These are phyloP conservation scores for Tragelaphus scriptus DNA, from an alignment of 2,113 vertebrate species.

Conservation along the genomic window DNA sequence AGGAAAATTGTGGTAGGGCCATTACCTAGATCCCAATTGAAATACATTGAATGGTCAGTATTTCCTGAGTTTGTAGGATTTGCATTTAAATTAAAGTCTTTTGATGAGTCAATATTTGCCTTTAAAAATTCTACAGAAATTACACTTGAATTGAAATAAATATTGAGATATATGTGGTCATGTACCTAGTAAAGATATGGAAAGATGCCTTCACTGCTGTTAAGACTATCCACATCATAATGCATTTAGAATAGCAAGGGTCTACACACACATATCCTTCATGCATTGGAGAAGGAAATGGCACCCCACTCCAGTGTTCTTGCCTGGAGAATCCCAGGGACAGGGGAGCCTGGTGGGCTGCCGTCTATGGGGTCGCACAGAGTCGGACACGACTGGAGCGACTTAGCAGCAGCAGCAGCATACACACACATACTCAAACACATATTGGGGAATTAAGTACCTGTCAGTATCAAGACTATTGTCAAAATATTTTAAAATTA, in stretches of 20 bases:
- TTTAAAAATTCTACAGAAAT: conserved; percentile 4
- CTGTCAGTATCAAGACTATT: not conserved
- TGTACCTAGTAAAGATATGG: not conserved
- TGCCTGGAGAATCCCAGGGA: no score
- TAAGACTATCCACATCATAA: not conserved
- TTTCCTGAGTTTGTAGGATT: not conserved
- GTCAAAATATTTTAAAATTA: conserved; percentile 9
- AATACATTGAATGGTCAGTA: not conserved
- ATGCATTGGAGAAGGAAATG: no score
- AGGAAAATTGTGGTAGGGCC: not conserved
- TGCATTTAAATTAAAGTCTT: not conserved
- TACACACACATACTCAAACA: not conserved
- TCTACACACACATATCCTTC: not conserved
- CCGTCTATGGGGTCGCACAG: no score
- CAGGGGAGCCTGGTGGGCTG: no score
- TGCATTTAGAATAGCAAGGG: not conserved
- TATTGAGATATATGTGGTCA: not conserved
- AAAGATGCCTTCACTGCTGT: not conserved
- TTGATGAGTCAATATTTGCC: not conserved
- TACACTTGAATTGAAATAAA: conserved; percentile 2
- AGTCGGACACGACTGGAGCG: no score
- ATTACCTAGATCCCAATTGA: not conserved
- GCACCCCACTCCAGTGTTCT: no score
- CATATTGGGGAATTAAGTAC: not conserved
- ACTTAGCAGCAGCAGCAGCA: no score